Conservation (phyloP, 2,113 vertebrate species). For the Xiphophorus couchianus region DNA sequence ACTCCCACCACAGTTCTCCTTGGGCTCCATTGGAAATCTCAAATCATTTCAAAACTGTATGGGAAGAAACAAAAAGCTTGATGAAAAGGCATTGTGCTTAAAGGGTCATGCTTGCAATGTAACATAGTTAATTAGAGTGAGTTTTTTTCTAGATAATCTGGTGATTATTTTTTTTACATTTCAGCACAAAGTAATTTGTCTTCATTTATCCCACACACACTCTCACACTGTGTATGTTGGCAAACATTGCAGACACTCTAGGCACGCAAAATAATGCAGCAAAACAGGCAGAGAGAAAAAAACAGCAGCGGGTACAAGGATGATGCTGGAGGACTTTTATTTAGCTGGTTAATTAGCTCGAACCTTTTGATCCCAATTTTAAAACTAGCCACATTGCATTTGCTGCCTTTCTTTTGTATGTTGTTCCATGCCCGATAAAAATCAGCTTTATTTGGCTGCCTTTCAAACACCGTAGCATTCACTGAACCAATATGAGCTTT, state of each 20-base stretch:
- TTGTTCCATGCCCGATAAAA: constrained; percentile 75
- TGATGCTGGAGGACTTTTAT: constrained; percentile 72
- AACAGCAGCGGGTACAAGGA: constrained; percentile 50
- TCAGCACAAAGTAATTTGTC: constrained; percentile 54
- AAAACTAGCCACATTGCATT: constrained; percentile 72
- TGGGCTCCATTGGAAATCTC: constrained; percentile 63
- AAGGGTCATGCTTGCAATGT: constrained; percentile 41
- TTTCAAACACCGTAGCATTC: constrained; percentile 68
- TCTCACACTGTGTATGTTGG: constrained; percentile 42
- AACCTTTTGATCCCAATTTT: constrained; percentile 84
- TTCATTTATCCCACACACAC: constrained; percentile 13
- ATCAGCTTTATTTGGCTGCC: constrained; percentile 62
- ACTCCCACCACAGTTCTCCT: constrained; percentile 54
- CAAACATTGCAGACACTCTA: constrained; percentile 5
- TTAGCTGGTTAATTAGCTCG: constrained; percentile 83
- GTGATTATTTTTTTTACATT: constrained; percentile 49
- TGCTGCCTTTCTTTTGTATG: constrained; percentile 69
- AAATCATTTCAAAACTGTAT: constrained; percentile 71
- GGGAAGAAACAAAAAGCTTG: constrained; percentile 41
- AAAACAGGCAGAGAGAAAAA: constrained; percentile 20
- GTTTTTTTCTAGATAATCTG: constrained; percentile 59
- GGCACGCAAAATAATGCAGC: constrained; percentile 20
- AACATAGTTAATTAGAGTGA: constrained; percentile 60
- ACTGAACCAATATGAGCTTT: constrained; percentile 36
- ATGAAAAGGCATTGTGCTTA: constrained; percentile 55